These are phyloP conservation scores for Trachythela sp. DNA, from an alignment of 64 coral and sea anemone species.

Conservation along the genomic window DNA sequence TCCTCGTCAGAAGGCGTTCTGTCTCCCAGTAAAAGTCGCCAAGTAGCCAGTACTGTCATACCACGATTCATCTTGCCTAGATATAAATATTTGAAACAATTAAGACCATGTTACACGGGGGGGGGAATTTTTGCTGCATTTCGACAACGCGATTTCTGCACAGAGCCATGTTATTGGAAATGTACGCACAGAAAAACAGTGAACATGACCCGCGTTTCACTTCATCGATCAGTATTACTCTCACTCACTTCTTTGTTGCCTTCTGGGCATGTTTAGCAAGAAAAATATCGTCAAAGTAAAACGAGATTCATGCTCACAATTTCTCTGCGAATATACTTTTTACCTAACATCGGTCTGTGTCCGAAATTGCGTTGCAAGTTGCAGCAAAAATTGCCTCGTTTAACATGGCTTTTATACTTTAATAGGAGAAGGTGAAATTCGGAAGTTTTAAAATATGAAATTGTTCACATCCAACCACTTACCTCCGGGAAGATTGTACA, in stretches of 20 bases:
- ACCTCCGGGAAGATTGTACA: conserved; percentile 96
- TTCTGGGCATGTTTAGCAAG: too few species aligned
- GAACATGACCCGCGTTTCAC: too few species aligned
- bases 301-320: too few species aligned
- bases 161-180: neutral
- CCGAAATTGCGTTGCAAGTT: too few species aligned
- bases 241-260: too few species aligned
- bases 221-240: too few species aligned
- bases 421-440: neutral
- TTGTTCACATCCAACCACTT: neutral
- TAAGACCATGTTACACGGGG: neutral
- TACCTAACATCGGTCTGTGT: too few species aligned
- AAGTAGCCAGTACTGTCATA: conserved; percentile 68
- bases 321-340: too few species aligned
- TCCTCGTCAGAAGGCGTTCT: conserved; percentile 60
- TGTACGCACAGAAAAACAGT: too few species aligned
- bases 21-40: conserved; percentile 44
- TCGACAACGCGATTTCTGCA: neutral
- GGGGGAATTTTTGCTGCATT: neutral
- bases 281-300: too few species aligned
- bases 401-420: neutral
- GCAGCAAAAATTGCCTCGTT: too few species aligned
- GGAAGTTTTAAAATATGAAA: neutral
- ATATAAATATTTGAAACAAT: neutral
- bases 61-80: conserved; percentile 87